Conservation (phyloP, 30 jellyfish, hydroid and myxozoan species). For the Cassiopea xamachana region DNA sequence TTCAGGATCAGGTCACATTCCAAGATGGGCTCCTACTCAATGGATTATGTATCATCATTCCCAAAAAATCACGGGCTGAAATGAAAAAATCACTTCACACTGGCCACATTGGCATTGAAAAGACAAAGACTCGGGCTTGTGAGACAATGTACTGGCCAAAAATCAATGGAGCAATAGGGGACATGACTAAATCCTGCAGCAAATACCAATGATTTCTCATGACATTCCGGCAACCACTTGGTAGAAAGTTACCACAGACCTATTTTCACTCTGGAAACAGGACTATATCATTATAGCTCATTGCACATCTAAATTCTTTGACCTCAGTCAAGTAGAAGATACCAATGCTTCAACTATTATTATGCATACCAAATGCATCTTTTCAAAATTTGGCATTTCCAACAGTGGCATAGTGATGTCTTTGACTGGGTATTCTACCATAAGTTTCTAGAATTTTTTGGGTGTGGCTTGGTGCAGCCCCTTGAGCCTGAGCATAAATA, state of each 20-base stretch:
- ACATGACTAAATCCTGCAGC: conserved; percentile 22
- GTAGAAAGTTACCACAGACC: conserved; percentile 67
- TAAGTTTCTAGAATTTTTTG: no score
- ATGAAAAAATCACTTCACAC: no score
- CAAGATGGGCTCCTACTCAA: no score
- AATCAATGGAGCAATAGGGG: not conserved
- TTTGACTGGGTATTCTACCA: no score
- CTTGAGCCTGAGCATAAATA: no score
- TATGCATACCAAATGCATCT: conserved; percentile 31
- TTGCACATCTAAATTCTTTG: conserved; percentile 63
- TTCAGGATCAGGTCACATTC: not conserved
- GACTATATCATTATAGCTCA: conserved; percentile 52
- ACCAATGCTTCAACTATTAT: conserved; percentile 42
- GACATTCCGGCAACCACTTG: conserved; percentile 57
- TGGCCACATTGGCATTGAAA: no score
- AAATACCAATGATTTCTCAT: conserved; percentile 44
- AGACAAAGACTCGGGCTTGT: no score
- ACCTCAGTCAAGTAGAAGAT: conserved; percentile 49
- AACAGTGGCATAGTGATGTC: no score
- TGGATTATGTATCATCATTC: no score
- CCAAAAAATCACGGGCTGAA: no score
- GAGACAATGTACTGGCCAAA: not conserved
- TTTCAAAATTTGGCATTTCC: conserved; percentile 26
- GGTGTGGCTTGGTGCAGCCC: no score
- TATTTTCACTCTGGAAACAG: conserved; percentile 31